Evolutionary conservation across 92 coral and sea anemone species (phyloP).

Genomic region (Anthopleura xanthogrammica): DNA sequence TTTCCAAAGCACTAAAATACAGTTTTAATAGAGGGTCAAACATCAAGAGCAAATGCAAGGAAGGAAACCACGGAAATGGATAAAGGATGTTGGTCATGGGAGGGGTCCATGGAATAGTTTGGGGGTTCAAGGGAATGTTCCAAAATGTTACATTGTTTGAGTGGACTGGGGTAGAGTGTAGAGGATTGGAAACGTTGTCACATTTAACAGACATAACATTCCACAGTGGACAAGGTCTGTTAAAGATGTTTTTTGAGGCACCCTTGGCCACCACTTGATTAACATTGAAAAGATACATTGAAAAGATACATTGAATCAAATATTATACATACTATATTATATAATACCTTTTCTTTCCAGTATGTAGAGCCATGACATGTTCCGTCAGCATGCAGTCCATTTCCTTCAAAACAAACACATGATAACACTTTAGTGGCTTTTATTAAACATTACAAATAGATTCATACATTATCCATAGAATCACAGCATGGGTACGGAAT

Average conservation of each 20-base stretch:
- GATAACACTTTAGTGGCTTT: background rate
- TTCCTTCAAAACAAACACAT: constrained; percentile 53
- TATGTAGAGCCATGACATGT: constrained; percentile 96
- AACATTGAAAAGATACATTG: no score
- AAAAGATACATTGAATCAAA: no score
- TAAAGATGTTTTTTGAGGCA: no score
- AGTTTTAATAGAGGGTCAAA: background rate
- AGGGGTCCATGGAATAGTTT: no score
- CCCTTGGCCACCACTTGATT: no score
- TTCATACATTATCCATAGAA: background rate
- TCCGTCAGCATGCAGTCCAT: constrained; percentile 97
- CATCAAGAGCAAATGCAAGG: background rate
- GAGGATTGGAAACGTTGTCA: no score
- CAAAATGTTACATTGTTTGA: no score
- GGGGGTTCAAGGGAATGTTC: no score
- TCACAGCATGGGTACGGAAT: background rate
- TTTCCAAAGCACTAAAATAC: constrained; percentile 56
- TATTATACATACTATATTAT: no score
- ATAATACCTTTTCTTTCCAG: constrained; percentile 79
- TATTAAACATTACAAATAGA: background rate
- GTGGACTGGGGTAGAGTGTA: no score
- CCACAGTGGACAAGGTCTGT: no score
- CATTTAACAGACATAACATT: no score
- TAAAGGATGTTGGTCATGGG: background rate
- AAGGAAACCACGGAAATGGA: background rate